Evolutionary conservation across 2,888 invertebrate species (phyloP), one percentile per base, ranked within the genome.

Genomic region (Byasa hedistus): DNA sequence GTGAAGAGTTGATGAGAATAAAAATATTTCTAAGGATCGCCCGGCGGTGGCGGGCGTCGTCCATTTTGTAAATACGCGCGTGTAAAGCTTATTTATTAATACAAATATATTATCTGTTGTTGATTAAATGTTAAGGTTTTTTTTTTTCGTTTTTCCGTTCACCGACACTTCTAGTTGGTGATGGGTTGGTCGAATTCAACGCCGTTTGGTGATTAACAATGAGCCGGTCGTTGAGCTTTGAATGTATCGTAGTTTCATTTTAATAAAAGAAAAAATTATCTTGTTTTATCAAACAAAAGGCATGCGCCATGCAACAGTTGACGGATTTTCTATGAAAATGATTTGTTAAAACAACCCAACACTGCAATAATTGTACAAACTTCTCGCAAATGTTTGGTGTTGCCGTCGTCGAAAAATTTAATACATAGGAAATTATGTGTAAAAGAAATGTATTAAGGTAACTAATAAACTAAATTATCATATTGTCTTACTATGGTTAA

Each of bases 81-180:
- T 64, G 60, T 67, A 57, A 67, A 67, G 67, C 67, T 67, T 64
- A 64, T 64, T 64, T 67, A 67, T 67, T 64, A 64, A 64, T 48
- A 39, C 51, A 61, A 64, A 64, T 64, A 67, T 67, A 67, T 67
- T 67, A 60, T 60, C 61, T 61, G 60, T 67, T 67, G 67, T 67
- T 67, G 52, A 64, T 64, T 67, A 64, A 67, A 67, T 67, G 39
- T 44, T 57, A 63, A 64, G 59, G 60, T 64, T 57, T 64, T 48
- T 32, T 22, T 66, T 55, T 52, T 21, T 44, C 17, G 44, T 44
- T 44, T 15, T 32, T 32, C 32, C 32, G 44, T 44, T 44, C 44
- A 44, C 19, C 44, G 2, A 44, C 44, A 19, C 17, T 15, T 44
- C 44, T 4, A 19, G 44, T 15, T 44, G 44, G 19, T 17, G 44